A percentile compares a stretch with the other conserved stretches of the same genome.
phyloP scores from a whole-genome alignment of 2,797 vertebrate species.

The Molothrus aeneus region DNA sequence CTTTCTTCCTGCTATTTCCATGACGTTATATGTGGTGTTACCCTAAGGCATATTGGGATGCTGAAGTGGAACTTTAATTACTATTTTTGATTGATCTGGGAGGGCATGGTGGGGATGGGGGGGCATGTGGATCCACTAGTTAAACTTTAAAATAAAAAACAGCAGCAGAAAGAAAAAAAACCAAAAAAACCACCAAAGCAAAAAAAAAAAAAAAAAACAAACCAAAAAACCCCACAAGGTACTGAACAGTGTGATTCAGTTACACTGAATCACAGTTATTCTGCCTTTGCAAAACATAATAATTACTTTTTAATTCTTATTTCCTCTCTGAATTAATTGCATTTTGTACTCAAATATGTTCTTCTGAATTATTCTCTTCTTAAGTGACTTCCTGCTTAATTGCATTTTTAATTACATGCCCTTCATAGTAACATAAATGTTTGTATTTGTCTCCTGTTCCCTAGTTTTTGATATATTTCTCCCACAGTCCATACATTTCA shows the following conservation, averaged over 20 bases:
- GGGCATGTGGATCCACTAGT: background rate
- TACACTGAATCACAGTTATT: background rate
- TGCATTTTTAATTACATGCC: background rate
- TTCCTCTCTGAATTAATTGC: conserved; percentile 20
- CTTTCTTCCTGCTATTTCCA: conserved; percentile 65
- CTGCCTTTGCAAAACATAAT: background rate
- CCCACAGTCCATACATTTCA: background rate
- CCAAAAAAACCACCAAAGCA: no score
- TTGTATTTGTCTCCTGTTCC: background rate
- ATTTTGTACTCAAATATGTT: background rate
- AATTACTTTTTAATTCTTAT: background rate
- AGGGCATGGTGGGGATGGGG: fast-evolving
- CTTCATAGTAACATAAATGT: background rate
- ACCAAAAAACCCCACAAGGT: background rate
- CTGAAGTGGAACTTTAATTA: conserved; percentile 62
- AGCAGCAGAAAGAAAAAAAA: background rate
- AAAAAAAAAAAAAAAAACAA: no score
- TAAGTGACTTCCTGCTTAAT: conserved; percentile 4
- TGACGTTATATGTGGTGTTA: conserved; percentile 59
- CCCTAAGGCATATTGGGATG: conserved; percentile 53
- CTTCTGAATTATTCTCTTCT: background rate
- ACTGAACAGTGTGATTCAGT: background rate
- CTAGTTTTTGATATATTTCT: background rate
- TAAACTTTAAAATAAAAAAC: background rate
- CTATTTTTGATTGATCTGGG: conserved; percentile 65